phyloP scores from a whole-genome alignment of 1,140 invertebrate genomes.

The Yoshiicerus persimilis region DNA sequence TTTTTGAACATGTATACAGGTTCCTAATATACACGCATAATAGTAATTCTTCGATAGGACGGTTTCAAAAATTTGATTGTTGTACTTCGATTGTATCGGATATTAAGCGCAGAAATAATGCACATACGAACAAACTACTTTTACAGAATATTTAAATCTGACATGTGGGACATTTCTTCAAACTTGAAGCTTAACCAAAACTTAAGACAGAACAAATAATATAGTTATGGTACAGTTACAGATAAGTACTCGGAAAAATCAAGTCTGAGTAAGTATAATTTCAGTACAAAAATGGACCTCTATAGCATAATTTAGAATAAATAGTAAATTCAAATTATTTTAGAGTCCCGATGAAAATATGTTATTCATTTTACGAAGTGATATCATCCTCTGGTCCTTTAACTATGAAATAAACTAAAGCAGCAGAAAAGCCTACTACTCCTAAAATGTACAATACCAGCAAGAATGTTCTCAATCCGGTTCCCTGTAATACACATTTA shows the following conservation, averaged over 20 bases:
- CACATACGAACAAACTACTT: too few species aligned
- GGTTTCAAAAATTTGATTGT: background rate
- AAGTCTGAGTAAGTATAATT: background rate
- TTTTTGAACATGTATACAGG: background rate
- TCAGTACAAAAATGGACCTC: background rate
- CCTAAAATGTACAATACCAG: conserved; percentile 70
- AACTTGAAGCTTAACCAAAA: background rate
- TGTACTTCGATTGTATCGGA: background rate
- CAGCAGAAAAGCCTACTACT: background rate
- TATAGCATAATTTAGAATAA: background rate
- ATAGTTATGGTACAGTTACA: too few species aligned
- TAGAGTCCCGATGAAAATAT: background rate
- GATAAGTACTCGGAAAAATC: background rate
- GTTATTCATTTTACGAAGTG: background rate
- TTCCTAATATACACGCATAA: background rate
- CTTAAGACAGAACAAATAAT: background rate
- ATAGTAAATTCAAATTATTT: background rate
- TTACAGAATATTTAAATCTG: too few species aligned
- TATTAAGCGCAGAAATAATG: too few species aligned
- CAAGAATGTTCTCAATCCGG: conserved; percentile 69
- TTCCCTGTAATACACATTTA: conserved; percentile 65
- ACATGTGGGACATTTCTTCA: too few species aligned
- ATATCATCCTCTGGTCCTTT: background rate
- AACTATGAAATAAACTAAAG: background rate
- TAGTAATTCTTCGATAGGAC: background rate